These are phyloP conservation scores for Paedocypris micromegethes DNA, from an alignment of 2,797 vertebrate species.

Conservation along the genomic window DNA sequence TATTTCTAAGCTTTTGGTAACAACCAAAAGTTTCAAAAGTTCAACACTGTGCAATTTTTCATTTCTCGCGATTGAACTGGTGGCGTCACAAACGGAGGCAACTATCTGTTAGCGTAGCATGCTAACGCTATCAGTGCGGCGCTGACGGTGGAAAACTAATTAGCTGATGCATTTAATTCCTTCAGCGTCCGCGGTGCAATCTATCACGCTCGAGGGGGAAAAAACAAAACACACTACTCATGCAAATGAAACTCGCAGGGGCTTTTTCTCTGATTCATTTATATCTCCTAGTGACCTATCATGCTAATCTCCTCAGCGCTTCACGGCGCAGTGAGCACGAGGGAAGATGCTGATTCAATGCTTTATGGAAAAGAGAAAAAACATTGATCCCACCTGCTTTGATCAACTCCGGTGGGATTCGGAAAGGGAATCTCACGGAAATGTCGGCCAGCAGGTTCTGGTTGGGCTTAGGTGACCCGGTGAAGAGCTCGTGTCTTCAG, in stretches of 20 bases:
- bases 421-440: conserved; percentile 11
- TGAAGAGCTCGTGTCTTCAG: no score
- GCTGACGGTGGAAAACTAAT: conserved; percentile 68
- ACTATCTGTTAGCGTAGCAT: no score
- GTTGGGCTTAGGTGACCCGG: not conserved
- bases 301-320: conserved; percentile 31
- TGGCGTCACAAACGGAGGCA: no score
- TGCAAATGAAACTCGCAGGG: conserved; percentile 64
- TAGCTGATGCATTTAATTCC: conserved; percentile 70
- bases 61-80: no score
- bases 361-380: conserved; percentile 10
- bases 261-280: conserved; percentile 57
- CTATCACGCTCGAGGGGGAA: conserved; percentile 57
- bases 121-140: conserved; percentile 13
- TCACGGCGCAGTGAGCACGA: conserved; percentile 32
- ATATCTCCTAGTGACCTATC: conserved; percentile 52
- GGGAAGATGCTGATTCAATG: conserved; percentile 42
- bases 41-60: no score
- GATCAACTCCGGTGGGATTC: conserved; percentile 10
- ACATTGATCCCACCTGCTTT: conserved; percentile 19
- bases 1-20: no score
- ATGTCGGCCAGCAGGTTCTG: conserved; percentile 9
- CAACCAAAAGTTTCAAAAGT: no score
- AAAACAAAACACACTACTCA: conserved; percentile 66
- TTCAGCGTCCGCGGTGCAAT: conserved; percentile 61